phyloP scores from a whole-genome alignment of 2,797 vertebrate genomes.

The Naso thynnoides region DNA sequence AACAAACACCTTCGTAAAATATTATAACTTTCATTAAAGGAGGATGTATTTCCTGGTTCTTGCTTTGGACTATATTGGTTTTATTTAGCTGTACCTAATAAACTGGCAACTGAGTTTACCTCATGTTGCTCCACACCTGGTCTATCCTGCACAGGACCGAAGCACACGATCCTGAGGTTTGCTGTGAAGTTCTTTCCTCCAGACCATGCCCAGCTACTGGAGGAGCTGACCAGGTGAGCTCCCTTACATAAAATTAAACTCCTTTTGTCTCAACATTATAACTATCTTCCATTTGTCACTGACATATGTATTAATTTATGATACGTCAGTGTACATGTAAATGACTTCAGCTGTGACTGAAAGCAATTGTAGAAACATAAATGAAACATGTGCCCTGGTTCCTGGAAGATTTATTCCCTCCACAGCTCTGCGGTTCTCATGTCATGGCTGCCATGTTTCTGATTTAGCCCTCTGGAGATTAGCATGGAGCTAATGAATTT shows the following conservation, averaged over 20 bases:
- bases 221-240: conserved; percentile 95
- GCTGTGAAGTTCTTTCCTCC: conserved; percentile 98
- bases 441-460: conserved; percentile 66
- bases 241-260: neutral
- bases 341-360: conserved; percentile 39
- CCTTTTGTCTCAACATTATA: neutral
- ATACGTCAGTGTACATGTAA: conserved; percentile 29
- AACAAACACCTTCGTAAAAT: neutral
- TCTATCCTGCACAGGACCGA: conserved; percentile 86
- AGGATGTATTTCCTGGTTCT: neutral
- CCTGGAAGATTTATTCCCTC: conserved; percentile 51
- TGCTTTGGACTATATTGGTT: neutral
- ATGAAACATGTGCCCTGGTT: conserved; percentile 46
- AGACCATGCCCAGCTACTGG: conserved; percentile 93
- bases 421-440: conserved; percentile 34
- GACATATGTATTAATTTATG: conserved; percentile 23
- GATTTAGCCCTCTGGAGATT: conserved; percentile 62
- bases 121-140: neutral
- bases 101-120: neutral
- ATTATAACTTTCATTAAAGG: neutral
- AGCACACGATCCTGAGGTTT: conserved; percentile 92
- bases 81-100: neutral
- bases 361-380: conserved; percentile 37
- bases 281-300: conserved; percentile 8
- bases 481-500: conserved; percentile 61